Evolutionary conservation across 2,797 vertebrate species (phyloP).

Genomic region (Cyprinella venusta): DNA sequence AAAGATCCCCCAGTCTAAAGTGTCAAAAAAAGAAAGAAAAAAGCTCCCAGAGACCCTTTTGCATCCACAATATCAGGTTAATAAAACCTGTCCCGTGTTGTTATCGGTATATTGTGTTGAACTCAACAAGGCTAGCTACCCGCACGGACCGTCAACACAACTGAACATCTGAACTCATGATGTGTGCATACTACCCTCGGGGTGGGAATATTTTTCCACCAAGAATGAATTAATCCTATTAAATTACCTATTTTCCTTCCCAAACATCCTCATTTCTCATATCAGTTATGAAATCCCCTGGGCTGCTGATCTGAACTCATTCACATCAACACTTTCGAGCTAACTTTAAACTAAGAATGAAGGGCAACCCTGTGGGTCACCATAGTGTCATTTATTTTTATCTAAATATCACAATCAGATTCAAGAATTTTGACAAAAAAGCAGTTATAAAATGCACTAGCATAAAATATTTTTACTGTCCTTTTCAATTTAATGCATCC

Average conservation of each 20-base stretch:
- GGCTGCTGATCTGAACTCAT: background rate
- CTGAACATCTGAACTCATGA: constrained; percentile 31
- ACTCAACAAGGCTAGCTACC: constrained; percentile 14
- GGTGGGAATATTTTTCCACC: constrained; percentile 59
- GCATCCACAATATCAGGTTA: constrained; percentile 10
- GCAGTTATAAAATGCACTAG: background rate
- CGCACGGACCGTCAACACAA: constrained; percentile 19
- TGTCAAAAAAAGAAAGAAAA: background rate
- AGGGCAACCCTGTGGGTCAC: background rate
- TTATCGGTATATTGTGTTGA: constrained; percentile 15
- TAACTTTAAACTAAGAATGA: background rate
- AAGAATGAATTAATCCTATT: constrained; percentile 56
- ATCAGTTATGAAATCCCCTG: constrained; percentile 46
- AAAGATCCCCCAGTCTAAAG: constrained; percentile 18
- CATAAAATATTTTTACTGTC: background rate
- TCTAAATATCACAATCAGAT: background rate
- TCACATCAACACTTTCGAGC: constrained; percentile 1
- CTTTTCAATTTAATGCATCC: too few relatives aligned
- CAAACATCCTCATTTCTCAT: constrained; percentile 42
- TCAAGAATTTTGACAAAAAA: background rate
- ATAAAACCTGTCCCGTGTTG: constrained; percentile 34
- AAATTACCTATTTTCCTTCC: constrained; percentile 35
- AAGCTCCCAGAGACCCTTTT: constrained; percentile 1
- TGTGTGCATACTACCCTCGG: constrained; percentile 36
- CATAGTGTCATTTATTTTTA: background rate